Evolutionary conservation across 1,140 invertebrate genomes (phyloP).

Genomic region (Euschistus heros): DNA sequence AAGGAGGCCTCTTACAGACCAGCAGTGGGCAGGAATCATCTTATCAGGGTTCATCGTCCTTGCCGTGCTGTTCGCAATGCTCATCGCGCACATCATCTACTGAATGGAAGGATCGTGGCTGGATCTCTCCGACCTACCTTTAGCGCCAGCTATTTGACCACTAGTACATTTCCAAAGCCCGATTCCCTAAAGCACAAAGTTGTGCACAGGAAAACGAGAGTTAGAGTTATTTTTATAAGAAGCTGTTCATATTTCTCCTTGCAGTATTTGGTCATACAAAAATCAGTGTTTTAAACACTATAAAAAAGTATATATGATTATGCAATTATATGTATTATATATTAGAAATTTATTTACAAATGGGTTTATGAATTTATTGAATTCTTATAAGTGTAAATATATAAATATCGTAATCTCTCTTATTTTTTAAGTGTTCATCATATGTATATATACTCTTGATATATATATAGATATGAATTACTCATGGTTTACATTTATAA

Average conservation of each 20-base stretch:
- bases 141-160: constrained; percentile 10
- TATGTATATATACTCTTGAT: not conserved
- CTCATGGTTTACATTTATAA: constrained; percentile 18
- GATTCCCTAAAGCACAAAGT: constrained; percentile 13
- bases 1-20: constrained; percentile 45
- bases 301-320: constrained; percentile 21
- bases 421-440: constrained; percentile 20
- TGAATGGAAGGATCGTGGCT: constrained; percentile 6
- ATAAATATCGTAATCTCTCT: constrained; percentile 22
- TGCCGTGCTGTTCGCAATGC: constrained; percentile 49
- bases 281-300: constrained; percentile 25
- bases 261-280: constrained; percentile 26
- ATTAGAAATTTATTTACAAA: constrained; percentile 20
- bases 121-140: not conserved
- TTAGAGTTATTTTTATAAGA: constrained; percentile 27
- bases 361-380: constrained; percentile 22
- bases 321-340: constrained; percentile 23
- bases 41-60: constrained; percentile 48
- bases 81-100: constrained; percentile 37
- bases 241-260: constrained; percentile 14
- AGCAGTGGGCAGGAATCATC: constrained; percentile 52
- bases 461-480: constrained; percentile 16
- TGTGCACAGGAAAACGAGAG: constrained; percentile 19
- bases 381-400: constrained; percentile 23
- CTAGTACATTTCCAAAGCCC: constrained; percentile 15